Evolutionary conservation across 2,888 invertebrate genomes (phyloP).

Genomic region (Magallana nippona): DNA sequence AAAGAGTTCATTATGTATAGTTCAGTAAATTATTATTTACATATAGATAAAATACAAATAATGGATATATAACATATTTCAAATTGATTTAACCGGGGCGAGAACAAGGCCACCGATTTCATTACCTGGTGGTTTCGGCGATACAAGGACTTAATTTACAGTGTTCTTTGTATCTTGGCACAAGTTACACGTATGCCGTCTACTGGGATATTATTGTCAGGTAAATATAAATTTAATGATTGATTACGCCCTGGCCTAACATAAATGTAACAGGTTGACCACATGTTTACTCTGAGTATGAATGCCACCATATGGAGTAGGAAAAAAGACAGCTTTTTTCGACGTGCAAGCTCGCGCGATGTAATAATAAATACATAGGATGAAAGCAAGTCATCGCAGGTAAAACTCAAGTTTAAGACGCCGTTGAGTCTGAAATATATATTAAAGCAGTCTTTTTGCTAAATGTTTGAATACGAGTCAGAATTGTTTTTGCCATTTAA

Average conservation of each 20-base stretch:
- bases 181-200: not conserved
- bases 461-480: too few species aligned
- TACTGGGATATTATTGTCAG: constrained; percentile 35
- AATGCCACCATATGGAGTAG: constrained; percentile 2
- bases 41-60: too few species aligned
- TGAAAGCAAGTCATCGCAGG: constrained; percentile 19
- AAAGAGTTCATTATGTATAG: too few species aligned
- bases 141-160: not conserved
- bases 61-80: too few species aligned
- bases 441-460: too few species aligned
- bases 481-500: too few species aligned
- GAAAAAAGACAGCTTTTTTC: not conserved
- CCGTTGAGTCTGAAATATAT: not conserved
- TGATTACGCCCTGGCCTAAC: not conserved
- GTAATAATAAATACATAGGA: not conserved
- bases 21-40: too few species aligned
- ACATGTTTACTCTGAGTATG: not conserved
- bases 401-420: not conserved
- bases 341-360: not conserved
- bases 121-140: too few species aligned
- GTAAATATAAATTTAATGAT: constrained; percentile 41
- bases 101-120: too few species aligned
- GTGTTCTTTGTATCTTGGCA: not conserved
- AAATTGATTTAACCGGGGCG: too few species aligned
- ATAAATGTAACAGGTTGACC: constrained; percentile 22